Base-by-base conservation (phyloP, 2,888 invertebrate genomes). In the Drosophila rubida region DNA sequence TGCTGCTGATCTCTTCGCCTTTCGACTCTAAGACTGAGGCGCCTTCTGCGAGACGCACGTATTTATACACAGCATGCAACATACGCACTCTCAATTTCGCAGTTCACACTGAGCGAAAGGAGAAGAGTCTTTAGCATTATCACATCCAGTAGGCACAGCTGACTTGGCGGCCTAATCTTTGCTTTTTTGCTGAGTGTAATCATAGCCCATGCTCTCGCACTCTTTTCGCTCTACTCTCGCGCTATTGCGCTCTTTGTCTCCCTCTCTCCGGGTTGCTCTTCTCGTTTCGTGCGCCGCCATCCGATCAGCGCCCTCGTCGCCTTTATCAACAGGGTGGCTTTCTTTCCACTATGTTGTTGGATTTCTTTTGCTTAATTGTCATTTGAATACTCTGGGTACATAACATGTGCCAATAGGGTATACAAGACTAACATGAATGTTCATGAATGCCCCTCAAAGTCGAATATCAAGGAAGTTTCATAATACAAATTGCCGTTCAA, bases 61-160 rank as follows among this genome's bases (percentile, higher is more conserved):
- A 77, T 82, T 82, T 82, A 82, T 86, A 86, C 49, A 65, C 62
- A 63, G 58, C 72, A 57, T 75, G 57, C 62, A 61, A 23, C 60
- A 62, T 66, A 67, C 71, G 58, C 75, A 78, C 68, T 44, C 49
- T 51, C 50, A 30, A 19, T 23, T 45, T 50, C 42, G n/a, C 55
- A 13, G 19, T 53, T 6, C 6, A 27, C 75, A 74, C 75, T 60
- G 48, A 37, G 55, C 13, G 22, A 62, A 63, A 50, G 2, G 13
- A 9, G 9, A 30, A 19, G 3, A n/a, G n/a, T n/a, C 7, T 16
- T 2, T 7, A 19, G 30, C 2, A 30, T 14, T 27, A 44, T 3
- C 14, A 2, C 7, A 42, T 19, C 13, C 13, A 3, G 1, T 22
- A 4, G 6, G 8, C 6, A 13, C 9, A 14, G 19, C n/a, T 7